Conservation (phyloP, 2,113 vertebrate species). For the Clarias macrocephalus region DNA sequence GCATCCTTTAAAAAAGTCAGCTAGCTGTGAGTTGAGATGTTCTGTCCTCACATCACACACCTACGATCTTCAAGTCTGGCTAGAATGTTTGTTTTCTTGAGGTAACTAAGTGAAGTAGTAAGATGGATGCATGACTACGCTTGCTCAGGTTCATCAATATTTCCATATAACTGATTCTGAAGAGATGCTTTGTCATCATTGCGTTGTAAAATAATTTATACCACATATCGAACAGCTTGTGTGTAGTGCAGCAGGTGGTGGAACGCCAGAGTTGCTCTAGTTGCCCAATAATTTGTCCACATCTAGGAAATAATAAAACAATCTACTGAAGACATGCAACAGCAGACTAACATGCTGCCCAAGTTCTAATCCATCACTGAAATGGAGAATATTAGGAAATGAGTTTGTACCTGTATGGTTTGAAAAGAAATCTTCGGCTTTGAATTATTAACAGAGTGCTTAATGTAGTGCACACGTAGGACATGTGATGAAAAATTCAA, state of each 20-base stretch:
- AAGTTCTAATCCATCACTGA: background rate
- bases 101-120: background rate
- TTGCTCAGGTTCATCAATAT: background rate
- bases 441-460: constrained; percentile 30
- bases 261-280: background rate
- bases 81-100: background rate
- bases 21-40: background rate
- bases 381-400: constrained; percentile 15
- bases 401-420: background rate
- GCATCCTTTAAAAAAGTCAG: background rate
- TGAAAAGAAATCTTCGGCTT: constrained; percentile 18
- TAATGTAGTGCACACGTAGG: constrained; percentile 22
- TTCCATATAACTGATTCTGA: background rate
- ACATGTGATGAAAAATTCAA: constrained; percentile 20
- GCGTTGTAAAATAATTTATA: background rate
- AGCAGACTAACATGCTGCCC: background rate
- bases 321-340: background rate
- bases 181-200: background rate
- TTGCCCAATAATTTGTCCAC: background rate
- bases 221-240: background rate
- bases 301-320: background rate
- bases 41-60: background rate
- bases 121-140: background rate
- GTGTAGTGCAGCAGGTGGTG: constrained; percentile 1
- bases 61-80: background rate